phyloP scores from a whole-genome alignment of 1,140 invertebrate genomes.

The Eriosoma lanigerum region DNA sequence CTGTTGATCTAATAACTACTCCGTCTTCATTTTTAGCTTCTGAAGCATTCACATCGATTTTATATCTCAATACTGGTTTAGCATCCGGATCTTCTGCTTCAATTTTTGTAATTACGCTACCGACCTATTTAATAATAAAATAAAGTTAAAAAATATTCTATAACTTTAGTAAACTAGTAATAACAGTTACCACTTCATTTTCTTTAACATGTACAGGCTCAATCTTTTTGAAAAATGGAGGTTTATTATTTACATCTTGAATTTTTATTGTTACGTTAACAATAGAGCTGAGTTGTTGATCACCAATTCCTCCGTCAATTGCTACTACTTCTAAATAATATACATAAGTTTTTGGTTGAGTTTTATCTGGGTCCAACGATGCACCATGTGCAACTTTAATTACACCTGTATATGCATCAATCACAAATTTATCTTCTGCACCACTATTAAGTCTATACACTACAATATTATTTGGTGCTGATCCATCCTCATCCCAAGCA shows the following conservation, averaged over 20 bases:
- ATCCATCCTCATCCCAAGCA: slow-evolving; percentile 82
- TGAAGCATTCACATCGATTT: slow-evolving; percentile 69
- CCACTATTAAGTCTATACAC: slow-evolving; percentile 86
- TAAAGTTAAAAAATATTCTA: background rate
- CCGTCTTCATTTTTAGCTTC: slow-evolving; percentile 81
- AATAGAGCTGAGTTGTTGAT: slow-evolving; percentile 69
- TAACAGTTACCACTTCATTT: slow-evolving; percentile 68
- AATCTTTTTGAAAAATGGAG: slow-evolving; percentile 72
- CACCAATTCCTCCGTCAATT: slow-evolving; percentile 83
- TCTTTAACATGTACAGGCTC: slow-evolving; percentile 70
- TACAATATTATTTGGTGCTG: slow-evolving; percentile 80
- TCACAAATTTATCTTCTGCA: slow-evolving; percentile 88
- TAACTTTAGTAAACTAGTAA: background rate
- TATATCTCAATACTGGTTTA: slow-evolving; percentile 73
- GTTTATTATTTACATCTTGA: slow-evolving; percentile 89
- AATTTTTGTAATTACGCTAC: slow-evolving; percentile 68
- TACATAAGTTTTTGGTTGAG: slow-evolving; percentile 69
- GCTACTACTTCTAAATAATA: slow-evolving; percentile 69
- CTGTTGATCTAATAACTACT: slow-evolving; percentile 66
- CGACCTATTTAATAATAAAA: slow-evolving; percentile 63
- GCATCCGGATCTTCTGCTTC: slow-evolving; percentile 78
- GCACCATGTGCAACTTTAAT: slow-evolving; percentile 85
- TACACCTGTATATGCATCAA: slow-evolving; percentile 77
- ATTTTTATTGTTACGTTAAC: slow-evolving; percentile 82
- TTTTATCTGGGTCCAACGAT: slow-evolving; percentile 84